Percentiles rank a stretch among this genome's conserved stretches.
Evolutionary conservation across 2,113 vertebrate species (phyloP).

Genomic region (Megalops atlanticus): DNA sequence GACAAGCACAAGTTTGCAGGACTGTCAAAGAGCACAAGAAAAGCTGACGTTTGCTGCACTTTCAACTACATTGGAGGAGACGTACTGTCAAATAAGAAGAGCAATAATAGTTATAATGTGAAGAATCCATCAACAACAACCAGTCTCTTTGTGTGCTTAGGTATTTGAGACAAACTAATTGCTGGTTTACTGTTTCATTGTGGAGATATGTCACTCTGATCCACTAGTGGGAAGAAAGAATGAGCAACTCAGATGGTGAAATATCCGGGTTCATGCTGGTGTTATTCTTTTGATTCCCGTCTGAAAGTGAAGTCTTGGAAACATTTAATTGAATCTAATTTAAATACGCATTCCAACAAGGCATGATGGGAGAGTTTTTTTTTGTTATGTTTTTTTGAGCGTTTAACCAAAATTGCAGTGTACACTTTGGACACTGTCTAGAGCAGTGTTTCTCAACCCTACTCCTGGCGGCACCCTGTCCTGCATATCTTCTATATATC

Average conservation of each 20-base stretch:
- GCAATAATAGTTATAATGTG: constrained; percentile 15
- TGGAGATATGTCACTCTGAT: constrained; percentile 15
- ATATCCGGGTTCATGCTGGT: not conserved
- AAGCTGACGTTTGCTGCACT: not conserved
- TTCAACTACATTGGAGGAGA: constrained; percentile 12
- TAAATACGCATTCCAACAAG: not conserved
- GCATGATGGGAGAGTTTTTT: not conserved
- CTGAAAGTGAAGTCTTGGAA: not conserved
- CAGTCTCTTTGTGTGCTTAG: not conserved
- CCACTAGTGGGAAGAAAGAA: constrained; percentile 9
- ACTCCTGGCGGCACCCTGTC: no score
- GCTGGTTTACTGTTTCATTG: constrained; percentile 29
- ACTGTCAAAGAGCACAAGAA: not conserved
- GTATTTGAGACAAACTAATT: constrained; percentile 31
- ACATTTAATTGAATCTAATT: not conserved
- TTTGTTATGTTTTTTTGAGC: not conserved
- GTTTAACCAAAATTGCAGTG: not conserved
- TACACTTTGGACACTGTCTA: not conserved
- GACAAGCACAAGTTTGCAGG: not conserved
- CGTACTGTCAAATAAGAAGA: constrained; percentile 17
- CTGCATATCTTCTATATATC: no score
- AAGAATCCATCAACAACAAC: constrained; percentile 16
- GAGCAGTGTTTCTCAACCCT: no score
- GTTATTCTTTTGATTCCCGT: not conserved
- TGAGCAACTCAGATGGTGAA: not conserved